Evolutionary conservation across 2,113 vertebrate species (phyloP).

Genomic region (Rhinichthys klamathensis): DNA sequence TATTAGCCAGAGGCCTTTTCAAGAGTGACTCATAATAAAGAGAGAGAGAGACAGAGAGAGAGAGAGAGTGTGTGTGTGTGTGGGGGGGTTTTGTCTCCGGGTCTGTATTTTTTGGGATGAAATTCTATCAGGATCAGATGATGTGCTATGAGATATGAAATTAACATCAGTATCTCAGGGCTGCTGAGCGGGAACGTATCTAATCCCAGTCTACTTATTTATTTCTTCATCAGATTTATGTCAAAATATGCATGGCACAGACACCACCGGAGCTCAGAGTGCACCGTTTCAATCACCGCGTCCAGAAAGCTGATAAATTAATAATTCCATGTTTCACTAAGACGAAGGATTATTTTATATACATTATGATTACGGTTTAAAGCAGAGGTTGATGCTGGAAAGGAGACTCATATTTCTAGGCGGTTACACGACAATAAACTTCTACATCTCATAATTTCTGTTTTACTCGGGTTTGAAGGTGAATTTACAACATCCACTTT

Average conservation of each 20-base stretch:
- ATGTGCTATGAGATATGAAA: conserved; percentile 74
- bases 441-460: conserved; percentile 1
- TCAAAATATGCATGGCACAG: conserved; percentile 49
- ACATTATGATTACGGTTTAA: conserved; percentile 37
- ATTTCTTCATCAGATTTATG: conserved; percentile 68
- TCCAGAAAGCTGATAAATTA: conserved; percentile 56
- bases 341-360: conserved; percentile 29
- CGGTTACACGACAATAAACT: conserved; percentile 12
- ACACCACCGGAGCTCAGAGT: conserved; percentile 28
- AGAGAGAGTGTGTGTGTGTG: background rate
- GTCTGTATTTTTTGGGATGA: conserved; percentile 43
- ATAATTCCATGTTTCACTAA: conserved; percentile 46
- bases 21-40: conserved; percentile 38
- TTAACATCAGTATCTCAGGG: conserved; percentile 74
- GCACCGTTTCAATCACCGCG: conserved; percentile 47
- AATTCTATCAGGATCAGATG: conserved; percentile 66
- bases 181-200: conserved; percentile 55
- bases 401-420: conserved; percentile 16
- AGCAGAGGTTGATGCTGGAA: conserved; percentile 13
- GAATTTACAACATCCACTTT: conserved; percentile 1
- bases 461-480: background rate
- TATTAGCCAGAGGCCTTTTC: conserved; percentile 41
- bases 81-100: conserved; percentile 18
- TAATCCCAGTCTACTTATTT: conserved; percentile 63
- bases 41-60: background rate